Conservation (phyloP, 1,140 invertebrate species). For the Micrasema minimum region DNA sequence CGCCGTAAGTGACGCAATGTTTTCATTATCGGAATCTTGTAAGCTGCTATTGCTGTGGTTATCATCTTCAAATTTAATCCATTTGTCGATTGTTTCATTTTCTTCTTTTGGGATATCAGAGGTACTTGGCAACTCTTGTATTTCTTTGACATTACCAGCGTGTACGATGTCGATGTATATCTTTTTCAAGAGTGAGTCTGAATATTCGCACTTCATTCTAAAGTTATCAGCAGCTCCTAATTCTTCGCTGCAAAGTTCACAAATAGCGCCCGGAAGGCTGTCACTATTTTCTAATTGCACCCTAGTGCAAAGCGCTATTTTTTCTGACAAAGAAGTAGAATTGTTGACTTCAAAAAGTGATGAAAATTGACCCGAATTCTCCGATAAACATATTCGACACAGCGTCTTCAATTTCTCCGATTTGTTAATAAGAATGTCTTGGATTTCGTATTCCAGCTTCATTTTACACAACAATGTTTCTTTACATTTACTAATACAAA, state of each 20-base stretch:
- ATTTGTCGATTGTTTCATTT: background rate
- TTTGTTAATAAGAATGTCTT: conserved; percentile 3
- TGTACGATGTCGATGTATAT: background rate
- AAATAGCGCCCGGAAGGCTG: conserved; percentile 18
- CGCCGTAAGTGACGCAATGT: too few relatives aligned
- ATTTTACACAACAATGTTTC: background rate
- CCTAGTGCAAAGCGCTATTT: conserved; percentile 15
- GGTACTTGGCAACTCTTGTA: background rate
- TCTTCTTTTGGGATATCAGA: conserved; percentile 10
- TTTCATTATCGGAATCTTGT: too few relatives aligned
- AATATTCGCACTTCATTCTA: conserved; percentile 25
- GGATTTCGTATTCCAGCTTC: conserved; percentile 25
- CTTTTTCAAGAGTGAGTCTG: conserved; percentile 18
- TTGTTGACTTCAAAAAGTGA: conserved; percentile 22
- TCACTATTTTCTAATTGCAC: conserved; percentile 6
- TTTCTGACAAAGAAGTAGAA: conserved; percentile 12
- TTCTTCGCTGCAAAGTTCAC: conserved; percentile 8
- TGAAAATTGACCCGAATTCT: background rate
- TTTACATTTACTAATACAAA: too few relatives aligned
- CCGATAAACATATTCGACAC: conserved; percentile 25
- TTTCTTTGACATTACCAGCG: background rate
- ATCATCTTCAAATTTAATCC: conserved; percentile 17
- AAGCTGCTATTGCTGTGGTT: background rate
- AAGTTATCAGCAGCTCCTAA: conserved; percentile 11
- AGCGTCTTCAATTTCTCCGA: conserved; percentile 14